Evolutionary conservation across 2,888 invertebrate genomes (phyloP).

Genomic region (Amiota mariae): DNA sequence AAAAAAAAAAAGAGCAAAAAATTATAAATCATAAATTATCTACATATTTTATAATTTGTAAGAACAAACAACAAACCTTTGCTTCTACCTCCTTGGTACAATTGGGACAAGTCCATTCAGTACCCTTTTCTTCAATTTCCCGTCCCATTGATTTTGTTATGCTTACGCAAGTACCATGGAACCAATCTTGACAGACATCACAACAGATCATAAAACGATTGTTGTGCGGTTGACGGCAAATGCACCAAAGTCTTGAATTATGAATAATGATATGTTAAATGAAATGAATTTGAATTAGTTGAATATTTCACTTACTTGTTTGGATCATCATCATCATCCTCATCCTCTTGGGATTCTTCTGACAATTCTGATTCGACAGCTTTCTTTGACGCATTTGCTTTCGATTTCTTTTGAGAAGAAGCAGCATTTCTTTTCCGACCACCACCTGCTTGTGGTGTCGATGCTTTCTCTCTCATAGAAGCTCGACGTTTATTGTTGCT

Average conservation of each 20-base stretch:
- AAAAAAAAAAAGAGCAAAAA: too few species aligned
- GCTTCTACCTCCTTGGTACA: constrained; percentile 76
- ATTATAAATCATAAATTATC: not conserved
- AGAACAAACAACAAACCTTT: constrained; percentile 53
- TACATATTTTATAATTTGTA: too few species aligned
- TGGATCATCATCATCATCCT: constrained; percentile 96
- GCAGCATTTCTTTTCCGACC: constrained; percentile 24
- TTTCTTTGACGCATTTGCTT: constrained; percentile 43
- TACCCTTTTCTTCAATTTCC: constrained; percentile 91
- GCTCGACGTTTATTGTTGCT: not conserved
- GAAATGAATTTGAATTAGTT: not conserved
- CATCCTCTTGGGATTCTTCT: constrained; percentile 80
- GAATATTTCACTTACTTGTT: constrained; percentile 76
- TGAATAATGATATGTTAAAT: constrained; percentile 23
- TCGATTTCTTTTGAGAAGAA: constrained; percentile 53
- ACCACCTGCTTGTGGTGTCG: not conserved
- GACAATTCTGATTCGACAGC: constrained; percentile 60
- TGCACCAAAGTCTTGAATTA: constrained; percentile 86
- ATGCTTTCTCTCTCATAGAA: constrained; percentile 41
- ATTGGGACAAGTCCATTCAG: constrained; percentile 92
- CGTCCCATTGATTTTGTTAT: constrained; percentile 92
- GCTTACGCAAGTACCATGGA: constrained; percentile 97
- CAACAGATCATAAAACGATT: constrained; percentile 98
- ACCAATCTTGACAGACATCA: constrained; percentile 97
- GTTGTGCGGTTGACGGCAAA: constrained; percentile 95